These are phyloP conservation scores for Abramis brama DNA, from an alignment of 2,113 vertebrate species.

Conservation along the genomic window DNA sequence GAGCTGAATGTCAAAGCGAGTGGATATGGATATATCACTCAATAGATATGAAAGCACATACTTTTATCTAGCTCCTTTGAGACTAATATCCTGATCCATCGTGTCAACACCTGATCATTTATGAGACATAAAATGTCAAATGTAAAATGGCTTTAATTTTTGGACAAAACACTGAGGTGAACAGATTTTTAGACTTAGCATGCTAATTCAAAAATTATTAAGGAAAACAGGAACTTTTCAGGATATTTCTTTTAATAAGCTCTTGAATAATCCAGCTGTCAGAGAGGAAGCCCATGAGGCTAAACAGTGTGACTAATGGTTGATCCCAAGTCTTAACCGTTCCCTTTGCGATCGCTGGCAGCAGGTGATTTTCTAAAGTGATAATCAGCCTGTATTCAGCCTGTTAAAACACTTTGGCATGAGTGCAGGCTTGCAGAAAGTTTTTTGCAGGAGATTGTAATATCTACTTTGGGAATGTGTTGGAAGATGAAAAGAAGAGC, in stretches of 20 bases:
- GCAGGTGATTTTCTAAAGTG: constrained; percentile 32
- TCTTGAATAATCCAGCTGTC: constrained; percentile 23
- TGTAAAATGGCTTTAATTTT: background rate
- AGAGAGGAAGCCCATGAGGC: constrained; percentile 19
- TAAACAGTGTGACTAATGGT: background rate
- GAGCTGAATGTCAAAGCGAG: constrained; percentile 7
- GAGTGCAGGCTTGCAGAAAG: constrained; percentile 19
- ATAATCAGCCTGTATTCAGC: constrained; percentile 13
- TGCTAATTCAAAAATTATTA: background rate
- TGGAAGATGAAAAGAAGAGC: background rate
- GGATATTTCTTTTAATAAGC: constrained; percentile 2
- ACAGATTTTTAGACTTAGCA: background rate
- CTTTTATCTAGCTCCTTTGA: background rate
- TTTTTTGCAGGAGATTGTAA: background rate
- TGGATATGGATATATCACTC: too few relatives aligned
- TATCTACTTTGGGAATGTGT: background rate
- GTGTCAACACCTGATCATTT: constrained; percentile 4
- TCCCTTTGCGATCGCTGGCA: background rate
- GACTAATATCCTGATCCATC: background rate
- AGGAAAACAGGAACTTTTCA: background rate
- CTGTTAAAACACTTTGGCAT: constrained; percentile 26
- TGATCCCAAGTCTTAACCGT: constrained; percentile 3
- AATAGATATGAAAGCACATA: constrained; percentile 1
- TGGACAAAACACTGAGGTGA: background rate
- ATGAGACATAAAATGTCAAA: background rate